Evolutionary conservation across 2,113 vertebrate genomes (phyloP).

Genomic region (Archocentrus centrarchus): DNA sequence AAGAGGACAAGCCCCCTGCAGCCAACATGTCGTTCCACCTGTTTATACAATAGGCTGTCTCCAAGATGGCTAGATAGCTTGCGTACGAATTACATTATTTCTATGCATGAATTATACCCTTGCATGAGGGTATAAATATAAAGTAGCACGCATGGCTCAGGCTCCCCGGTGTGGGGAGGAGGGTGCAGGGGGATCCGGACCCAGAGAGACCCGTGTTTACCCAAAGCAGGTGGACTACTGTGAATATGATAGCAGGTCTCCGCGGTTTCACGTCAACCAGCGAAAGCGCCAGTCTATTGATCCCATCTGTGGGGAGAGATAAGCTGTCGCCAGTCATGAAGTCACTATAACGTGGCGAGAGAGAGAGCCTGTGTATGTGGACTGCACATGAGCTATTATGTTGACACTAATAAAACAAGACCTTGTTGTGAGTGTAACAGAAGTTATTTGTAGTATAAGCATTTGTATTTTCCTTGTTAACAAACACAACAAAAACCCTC

Average conservation of each 20-base stretch:
- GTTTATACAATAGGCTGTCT: constrained; percentile 64
- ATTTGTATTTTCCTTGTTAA: background rate
- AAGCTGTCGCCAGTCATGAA: constrained; percentile 78
- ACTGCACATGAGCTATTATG: constrained; percentile 25
- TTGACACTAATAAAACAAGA: constrained; percentile 37
- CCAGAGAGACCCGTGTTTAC: constrained; percentile 53
- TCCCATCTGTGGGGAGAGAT: constrained; percentile 73
- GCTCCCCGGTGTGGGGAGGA: background rate
- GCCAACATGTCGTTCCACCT: constrained; percentile 44
- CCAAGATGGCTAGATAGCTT: constrained; percentile 46
- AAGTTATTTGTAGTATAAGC: background rate
- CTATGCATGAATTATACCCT: background rate
- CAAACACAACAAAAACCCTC: background rate
- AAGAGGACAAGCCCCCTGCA: constrained; percentile 32
- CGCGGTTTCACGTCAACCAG: constrained; percentile 57
- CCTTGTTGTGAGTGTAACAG: background rate
- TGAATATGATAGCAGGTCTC: constrained; percentile 55
- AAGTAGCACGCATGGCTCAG: background rate
- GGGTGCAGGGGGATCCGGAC: background rate
- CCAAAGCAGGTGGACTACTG: constrained; percentile 50
- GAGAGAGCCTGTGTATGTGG: constrained; percentile 23
- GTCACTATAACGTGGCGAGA: constrained; percentile 51
- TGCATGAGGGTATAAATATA: constrained; percentile 3
- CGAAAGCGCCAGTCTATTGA: constrained; percentile 75
- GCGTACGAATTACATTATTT: constrained; percentile 17